A percentile compares a stretch with the other conserved stretches of the same genome.
Conservation (phyloP, 2,797 vertebrate species). For the Anguilla marmorata region DNA sequence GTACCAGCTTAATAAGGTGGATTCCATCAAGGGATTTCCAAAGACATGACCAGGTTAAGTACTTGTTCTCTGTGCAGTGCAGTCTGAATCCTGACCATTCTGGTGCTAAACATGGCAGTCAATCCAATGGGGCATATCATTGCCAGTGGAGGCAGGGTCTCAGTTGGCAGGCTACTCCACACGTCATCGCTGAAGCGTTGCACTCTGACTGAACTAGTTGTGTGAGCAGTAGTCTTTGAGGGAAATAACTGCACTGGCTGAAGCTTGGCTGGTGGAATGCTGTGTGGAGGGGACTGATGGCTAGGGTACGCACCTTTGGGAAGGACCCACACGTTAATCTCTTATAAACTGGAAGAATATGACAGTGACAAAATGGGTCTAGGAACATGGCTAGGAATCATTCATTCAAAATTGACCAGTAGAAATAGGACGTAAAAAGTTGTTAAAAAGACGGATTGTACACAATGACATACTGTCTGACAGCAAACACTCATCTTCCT, state of each 20-base stretch:
- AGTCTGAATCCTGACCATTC: background rate
- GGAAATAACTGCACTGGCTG: background rate
- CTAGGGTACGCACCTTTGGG: background rate
- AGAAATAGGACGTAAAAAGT: background rate
- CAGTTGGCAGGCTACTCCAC: background rate
- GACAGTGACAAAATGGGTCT: background rate
- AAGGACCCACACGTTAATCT: background rate
- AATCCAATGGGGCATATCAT: background rate
- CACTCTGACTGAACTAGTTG: background rate
- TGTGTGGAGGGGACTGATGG: background rate
- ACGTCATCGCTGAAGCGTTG: background rate
- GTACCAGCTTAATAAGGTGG: constrained; percentile 20
- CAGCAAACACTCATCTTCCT: no score
- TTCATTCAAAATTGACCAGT: background rate
- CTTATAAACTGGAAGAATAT: background rate
- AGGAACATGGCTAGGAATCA: background rate
- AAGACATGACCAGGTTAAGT: background rate
- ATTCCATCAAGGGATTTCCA: background rate
- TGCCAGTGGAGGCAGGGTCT: background rate
- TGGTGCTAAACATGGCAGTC: background rate
- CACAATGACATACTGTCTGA: constrained; percentile 16
- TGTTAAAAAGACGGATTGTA: constrained; percentile 30
- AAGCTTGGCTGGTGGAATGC: background rate
- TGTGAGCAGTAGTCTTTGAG: background rate
- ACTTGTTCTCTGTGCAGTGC: background rate